These are phyloP conservation scores for Lophochroa leadbeateri DNA, from an alignment of 2,113 vertebrate species.

Conservation along the genomic window DNA sequence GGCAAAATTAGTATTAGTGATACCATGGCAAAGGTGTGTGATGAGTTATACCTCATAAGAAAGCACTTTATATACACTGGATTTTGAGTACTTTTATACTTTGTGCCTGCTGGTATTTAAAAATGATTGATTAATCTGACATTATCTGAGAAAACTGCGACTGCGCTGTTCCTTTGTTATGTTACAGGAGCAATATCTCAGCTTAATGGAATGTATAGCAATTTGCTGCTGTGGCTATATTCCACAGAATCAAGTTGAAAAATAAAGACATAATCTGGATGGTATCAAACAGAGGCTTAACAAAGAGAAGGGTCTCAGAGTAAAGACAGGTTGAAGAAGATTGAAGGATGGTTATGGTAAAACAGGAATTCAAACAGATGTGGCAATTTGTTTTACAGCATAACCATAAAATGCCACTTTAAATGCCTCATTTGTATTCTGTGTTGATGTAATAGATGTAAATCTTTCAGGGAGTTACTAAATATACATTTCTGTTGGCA, in stretches of 20 bases:
- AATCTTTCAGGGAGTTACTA: slow-evolving; percentile 47
- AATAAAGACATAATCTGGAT: background rate
- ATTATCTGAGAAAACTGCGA: slow-evolving; percentile 77
- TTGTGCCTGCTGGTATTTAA: slow-evolving; percentile 79
- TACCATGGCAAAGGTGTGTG: slow-evolving; percentile 76
- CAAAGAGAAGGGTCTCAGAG: background rate
- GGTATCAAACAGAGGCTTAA: background rate
- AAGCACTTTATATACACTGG: slow-evolving; percentile 72
- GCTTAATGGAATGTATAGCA: slow-evolving; percentile 76
- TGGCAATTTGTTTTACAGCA: slow-evolving; percentile 21
- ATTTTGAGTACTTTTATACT: slow-evolving; percentile 71
- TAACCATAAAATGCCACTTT: slow-evolving; percentile 39
- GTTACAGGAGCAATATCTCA: slow-evolving; percentile 83
- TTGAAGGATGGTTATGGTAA: background rate
- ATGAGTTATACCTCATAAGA: slow-evolving; percentile 80
- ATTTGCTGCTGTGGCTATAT: slow-evolving; percentile 73
- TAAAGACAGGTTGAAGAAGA: background rate
- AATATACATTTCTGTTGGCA: slow-evolving; percentile 34
- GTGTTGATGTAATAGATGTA: slow-evolving; percentile 31
- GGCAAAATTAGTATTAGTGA: slow-evolving; percentile 72
- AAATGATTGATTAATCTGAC: slow-evolving; percentile 88
- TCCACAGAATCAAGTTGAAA: slow-evolving; percentile 75
- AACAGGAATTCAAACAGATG: slow-evolving; percentile 5
- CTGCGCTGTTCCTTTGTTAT: slow-evolving; percentile 75
- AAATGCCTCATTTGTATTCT: slow-evolving; percentile 53